Base-by-base conservation (phyloP, 2,797 vertebrate genomes). In the Enteromius mattozi region DNA sequence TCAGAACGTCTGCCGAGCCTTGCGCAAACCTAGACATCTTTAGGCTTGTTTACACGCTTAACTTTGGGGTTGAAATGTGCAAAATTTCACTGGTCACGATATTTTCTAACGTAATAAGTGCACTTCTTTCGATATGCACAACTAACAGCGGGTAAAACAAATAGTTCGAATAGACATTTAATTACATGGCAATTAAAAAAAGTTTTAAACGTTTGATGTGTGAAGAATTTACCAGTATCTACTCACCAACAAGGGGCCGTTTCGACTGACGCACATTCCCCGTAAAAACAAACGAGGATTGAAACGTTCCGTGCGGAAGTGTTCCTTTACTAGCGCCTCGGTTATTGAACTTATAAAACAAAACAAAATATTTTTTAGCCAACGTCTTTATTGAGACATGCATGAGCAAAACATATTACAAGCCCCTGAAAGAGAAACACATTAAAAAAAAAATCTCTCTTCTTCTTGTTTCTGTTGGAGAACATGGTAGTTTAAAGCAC, bases 211-310 rank as follows among this genome's bases (percentile, higher is more conserved):
- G 33, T 13, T 68, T 51, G 35, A 24, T 16, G 0, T 4, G 5
- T 30, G 19, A 70, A 54, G 2, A 70, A 19, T 70, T 68, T 2
- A 72, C 9, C 33, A 63, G 68, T 2, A 51, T 63, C 8, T 16
- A 68, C 78, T 75, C 37, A 75, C 78, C 83, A 54, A 51, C 45
- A 54, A 47, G 56, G 78, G 79, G 19, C 74, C 1, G 65, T 86
- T 86, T 42, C 80, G 80, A 77, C 84, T 33, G 49, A 70, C 79
- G 80, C 24, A 78, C 79, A 40, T 56, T 69, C 75, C 72, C 71
- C 63, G 2, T 69, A 0, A 49, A 79, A 69, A 75, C 71, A 86
- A 24, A 61, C 63, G 1, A n/a, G 3, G 30, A 45, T n/a, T 76
- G 49, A 69, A 86, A 27, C 63, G 80, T 86, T 86, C 84, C 84